Base-by-base conservation (phyloP, 2,797 vertebrate species). In the Dermochelys coriacea region DNA sequence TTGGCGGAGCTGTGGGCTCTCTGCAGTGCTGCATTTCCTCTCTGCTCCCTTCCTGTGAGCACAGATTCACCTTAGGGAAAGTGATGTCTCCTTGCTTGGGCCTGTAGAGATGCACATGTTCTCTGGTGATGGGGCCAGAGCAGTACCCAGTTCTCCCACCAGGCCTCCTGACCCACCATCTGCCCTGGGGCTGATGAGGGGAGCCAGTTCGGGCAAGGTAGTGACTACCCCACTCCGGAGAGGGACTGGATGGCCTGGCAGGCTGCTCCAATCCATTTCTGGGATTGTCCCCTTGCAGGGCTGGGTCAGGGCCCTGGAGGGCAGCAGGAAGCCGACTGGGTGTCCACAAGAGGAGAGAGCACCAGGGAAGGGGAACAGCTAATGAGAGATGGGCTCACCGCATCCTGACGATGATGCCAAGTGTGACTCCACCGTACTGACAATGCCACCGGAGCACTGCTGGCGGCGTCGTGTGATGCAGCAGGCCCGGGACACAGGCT, bases 401-500 rank as follows among this genome's bases (percentile, higher is more conserved):
- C 6, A 9, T 37, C 23, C 21, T 0, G 47, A 61, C 51, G 34
- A 15, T 1, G 25, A 61, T 5, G 12, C 41, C 4, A 51, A 86
- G 77, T 37, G 23, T 61, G 23, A 29, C 12, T 12, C 23, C 31
- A 47, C 23, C 79, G 3, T 25, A 2, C 50, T 2, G 49, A 12
- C 84, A n/a, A 74, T 1, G 68, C 50, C 25, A 4, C 9, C 16
- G 10, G 52, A 27, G 61, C 29, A 59, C 18, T 15, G 74, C 0
- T 0, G 1, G 2, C 41, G 29, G 78, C 80, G 21, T 19, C 27
- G 1, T 18, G 8, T 5, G 61, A n/a, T 57, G 19, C 64, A 29
- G 4, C 1, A 0, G 37, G 31, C 37, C 9, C 1, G 8, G 68
- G 15, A 21, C 2, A 6, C 49, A 50, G 54, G 18, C 41, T 79